phyloP scores from a whole-genome alignment of 2,888 invertebrate species.

The Salpingus planirostris region DNA sequence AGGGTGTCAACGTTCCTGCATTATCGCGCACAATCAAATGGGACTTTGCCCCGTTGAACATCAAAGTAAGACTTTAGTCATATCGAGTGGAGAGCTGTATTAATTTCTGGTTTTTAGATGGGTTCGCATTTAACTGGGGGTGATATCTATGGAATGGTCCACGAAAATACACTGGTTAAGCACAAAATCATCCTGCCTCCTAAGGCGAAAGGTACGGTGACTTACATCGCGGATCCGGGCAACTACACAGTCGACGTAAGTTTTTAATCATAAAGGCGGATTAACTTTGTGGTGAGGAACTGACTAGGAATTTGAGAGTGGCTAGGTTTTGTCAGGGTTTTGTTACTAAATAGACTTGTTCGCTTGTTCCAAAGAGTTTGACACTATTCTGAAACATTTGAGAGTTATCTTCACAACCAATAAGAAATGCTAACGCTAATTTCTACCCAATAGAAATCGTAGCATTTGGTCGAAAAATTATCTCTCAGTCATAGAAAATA shows the following conservation, averaged over 20 bases:
- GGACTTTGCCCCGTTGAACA: conserved; percentile 85
- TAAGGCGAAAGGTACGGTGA: conserved; percentile 90
- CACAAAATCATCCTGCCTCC: conserved; percentile 95
- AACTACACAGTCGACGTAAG: conserved; percentile 88
- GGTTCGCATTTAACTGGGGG: conserved; percentile 99
- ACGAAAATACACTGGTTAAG: conserved; percentile 95
- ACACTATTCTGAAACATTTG: no score
- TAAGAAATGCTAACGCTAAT: no score
- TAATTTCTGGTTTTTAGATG: conserved; percentile 45
- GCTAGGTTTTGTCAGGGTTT: no score
- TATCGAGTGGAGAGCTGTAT: conserved; percentile 1
- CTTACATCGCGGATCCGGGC: conserved; percentile 88
- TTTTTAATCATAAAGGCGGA: no score
- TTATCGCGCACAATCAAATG: conserved; percentile 72
- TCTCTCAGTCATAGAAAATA: no score
- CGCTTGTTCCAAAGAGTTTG: no score
- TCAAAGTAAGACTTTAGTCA: conserved; percentile 50
- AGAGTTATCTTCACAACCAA: no score
- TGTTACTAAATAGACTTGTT: no score
- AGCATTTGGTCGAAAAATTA: no score
- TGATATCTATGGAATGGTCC: conserved; percentile 91
- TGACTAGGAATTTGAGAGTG: no score
- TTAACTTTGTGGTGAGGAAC: no score
- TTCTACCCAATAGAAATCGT: no score
- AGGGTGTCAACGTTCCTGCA: conserved; percentile 93